Evolutionary conservation across 2,113 vertebrate genomes (phyloP), one percentile per base, ranked within the genome.

Genomic region (Sinocyclocheilus anshuiensis): DNA sequence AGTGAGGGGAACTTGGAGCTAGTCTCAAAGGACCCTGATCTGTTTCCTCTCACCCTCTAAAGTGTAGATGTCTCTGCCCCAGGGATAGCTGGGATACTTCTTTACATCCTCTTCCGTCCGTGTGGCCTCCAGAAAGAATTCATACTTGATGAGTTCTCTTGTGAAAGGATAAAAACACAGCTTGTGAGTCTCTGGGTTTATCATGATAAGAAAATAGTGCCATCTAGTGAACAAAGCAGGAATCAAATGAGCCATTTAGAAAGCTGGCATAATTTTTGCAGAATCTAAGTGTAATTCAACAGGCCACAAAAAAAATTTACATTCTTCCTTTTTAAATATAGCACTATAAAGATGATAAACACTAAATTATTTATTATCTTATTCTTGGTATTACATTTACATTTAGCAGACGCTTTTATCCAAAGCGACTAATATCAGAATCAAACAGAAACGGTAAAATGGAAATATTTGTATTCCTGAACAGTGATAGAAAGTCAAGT

Each of bases 61-160:
- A 42, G 97, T 99, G 88, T 99, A 99, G 92, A 99, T 99, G 90
- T 99, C 98, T 87, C 98, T 93, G 12, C 98, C 98, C 98, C 98
- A 99, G 6, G 98, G 98, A 83, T 99, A 99, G 84, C 92, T 97
- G 50, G 96, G 95, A 90, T 96, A 96, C 91, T 95, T 98, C 92
- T 97, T 98, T 76, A 98, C 92, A 90, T 99, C 98, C 36, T 97
- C 97, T 59, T 99, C 97, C 77, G 94, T 98, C 90, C 98, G 94
- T 26, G 95, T 96, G 84, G 98, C 97, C 94, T 99, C 98, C 74
- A 97, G 98, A 92, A 99, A 99, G 92, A 99, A 99, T 94, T 99
- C 97, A 15, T 99, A 98, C 92, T 99, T 99, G 75, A 99, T 99
- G 87, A 99, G 95, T 88, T 99, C 98, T 91, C 98, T 86, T 55